Evolutionary conservation across 1,140 invertebrate genomes (phyloP).

Genomic region (Pseudomyrmex dendroicus): DNA sequence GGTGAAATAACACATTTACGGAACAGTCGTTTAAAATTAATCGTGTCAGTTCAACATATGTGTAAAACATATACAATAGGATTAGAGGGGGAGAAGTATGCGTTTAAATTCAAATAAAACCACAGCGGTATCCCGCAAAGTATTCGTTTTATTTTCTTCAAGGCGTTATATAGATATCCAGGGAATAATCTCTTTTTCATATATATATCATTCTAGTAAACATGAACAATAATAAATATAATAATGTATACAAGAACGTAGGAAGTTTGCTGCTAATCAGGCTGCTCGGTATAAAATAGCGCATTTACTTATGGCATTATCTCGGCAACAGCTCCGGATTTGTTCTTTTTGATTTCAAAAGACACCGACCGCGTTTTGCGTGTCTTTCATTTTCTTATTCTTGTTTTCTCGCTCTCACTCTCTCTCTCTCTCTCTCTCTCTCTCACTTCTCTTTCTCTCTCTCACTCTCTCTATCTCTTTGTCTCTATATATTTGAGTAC

Average conservation of each 20-base stretch:
- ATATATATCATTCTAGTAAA: constrained; percentile 85
- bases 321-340: constrained; percentile 76
- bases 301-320: constrained; percentile 80
- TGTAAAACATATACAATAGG: background rate
- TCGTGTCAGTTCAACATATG: background rate
- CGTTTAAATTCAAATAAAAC: constrained; percentile 23
- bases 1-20: background rate
- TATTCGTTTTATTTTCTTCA: constrained; percentile 74
- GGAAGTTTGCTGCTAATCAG: constrained; percentile 83
- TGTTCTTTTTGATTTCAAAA: constrained; percentile 73
- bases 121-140: constrained; percentile 81
- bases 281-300: constrained; percentile 83
- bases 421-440: constrained; percentile 22
- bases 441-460: background rate
- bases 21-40: background rate
- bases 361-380: constrained; percentile 53
- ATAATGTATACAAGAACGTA: constrained; percentile 84
- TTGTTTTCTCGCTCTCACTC: constrained; percentile 16
- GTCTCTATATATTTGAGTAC: constrained; percentile 51
- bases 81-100: background rate
- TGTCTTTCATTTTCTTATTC: constrained; percentile 31
- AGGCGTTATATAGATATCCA: constrained; percentile 81
- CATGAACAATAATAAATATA: constrained; percentile 85
- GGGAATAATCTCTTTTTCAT: constrained; percentile 83
- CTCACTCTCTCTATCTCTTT: background rate